Base-by-base conservation (phyloP, 2,888 invertebrate genomes). In the Brenthis ino region DNA sequence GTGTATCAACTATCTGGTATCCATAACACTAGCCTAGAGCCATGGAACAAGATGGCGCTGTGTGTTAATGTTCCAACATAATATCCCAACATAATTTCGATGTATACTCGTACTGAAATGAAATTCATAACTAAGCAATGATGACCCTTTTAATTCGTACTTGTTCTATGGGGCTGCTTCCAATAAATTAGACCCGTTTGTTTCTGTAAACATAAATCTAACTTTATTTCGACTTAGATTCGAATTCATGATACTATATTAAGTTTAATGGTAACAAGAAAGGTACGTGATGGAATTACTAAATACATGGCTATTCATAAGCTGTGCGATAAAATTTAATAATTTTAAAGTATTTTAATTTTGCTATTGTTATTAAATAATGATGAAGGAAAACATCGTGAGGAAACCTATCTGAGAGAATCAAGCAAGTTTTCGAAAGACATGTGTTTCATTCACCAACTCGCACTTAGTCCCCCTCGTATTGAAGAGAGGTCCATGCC, bases 171-270 rank as follows among this genome's bases (percentile, higher is more conserved):
- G 14, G 6, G 76, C 55, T 63, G 50, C 64, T 72, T 56, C 67
- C 70, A 70, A 74, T 74, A 74, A 72, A 74, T 74, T 68, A 65
- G 70, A 65, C 50, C 53, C 65, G 69, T 69, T 70, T 70, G 63
- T 57, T 47, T 51, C 20, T 70, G 70, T 57, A 63, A 65, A 61
- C 66, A 70, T 68, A 61, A 68, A 48, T 69, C 64, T 64, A 67
- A 60, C 56, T 71, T 69, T 57, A 68, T 57, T 65, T 65, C 37
- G 54, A 47, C 54, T 68, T 55, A 50, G 37, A 43, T 55, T 47
- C 37, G 48, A 16, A 58, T 57, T 11, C n/a, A 43, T 56, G 65
- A 58, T 43, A 43, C 37, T 48, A 33, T 60, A 60, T 60, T 68
- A n/a, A 53, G 55, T 50, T 24, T 51, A 64, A 54, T 47, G 47